Evolutionary conservation across 2,113 vertebrate species (phyloP).

Genomic region (Xiphophorus hellerii): DNA sequence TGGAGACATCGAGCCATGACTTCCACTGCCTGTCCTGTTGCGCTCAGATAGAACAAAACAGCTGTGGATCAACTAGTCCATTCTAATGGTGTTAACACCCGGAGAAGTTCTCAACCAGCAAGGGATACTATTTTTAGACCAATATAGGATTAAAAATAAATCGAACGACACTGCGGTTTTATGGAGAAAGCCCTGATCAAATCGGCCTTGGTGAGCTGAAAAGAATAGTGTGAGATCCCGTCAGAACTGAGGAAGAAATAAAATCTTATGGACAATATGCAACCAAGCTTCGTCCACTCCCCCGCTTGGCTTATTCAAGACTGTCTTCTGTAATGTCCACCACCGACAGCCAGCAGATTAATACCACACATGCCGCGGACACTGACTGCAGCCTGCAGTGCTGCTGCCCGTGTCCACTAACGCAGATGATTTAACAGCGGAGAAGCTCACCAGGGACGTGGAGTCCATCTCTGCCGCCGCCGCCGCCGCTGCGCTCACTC

Average conservation of each 20-base stretch:
- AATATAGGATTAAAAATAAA: not conserved
- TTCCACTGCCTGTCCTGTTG: not conserved
- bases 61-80: slow-evolving; percentile 20
- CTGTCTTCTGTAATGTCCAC: slow-evolving; percentile 5
- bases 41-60: slow-evolving; percentile 4
- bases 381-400: not conserved
- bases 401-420: too few species aligned
- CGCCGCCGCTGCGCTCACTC: slow-evolving; percentile 40
- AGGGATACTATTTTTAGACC: slow-evolving; percentile 9
- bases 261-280: slow-evolving; percentile 1
- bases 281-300: not conserved
- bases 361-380: slow-evolving; percentile 59
- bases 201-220: slow-evolving; percentile 41
- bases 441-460: slow-evolving; percentile 77
- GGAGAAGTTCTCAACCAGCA: slow-evolving; percentile 30
- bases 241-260: not conserved
- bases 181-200: slow-evolving; percentile 5
- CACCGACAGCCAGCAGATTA: slow-evolving; percentile 26
- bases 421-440: not conserved
- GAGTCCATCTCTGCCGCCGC: slow-evolving; percentile 77
- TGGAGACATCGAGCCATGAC: not conserved
- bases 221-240: not conserved
- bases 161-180: not conserved
- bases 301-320: not conserved
- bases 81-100: slow-evolving; percentile 1